Conservation (phyloP, 2,113 vertebrate genomes). For the Platysternon megacephalum region DNA sequence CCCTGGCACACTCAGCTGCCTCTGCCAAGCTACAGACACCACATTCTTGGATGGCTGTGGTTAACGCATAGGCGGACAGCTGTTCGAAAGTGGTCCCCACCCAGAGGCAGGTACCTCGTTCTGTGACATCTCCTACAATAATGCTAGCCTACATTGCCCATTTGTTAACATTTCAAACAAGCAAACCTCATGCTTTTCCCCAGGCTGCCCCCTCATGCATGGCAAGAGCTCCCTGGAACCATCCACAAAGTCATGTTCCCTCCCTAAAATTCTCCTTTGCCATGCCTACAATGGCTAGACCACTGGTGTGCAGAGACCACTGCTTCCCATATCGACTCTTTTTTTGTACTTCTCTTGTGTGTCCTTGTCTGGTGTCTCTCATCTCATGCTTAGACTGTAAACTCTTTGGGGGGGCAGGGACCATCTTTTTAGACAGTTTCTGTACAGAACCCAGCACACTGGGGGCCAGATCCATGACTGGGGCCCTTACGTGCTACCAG, state of each 20-base stretch:
- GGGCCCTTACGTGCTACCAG: not conserved
- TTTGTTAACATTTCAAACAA: not conserved
- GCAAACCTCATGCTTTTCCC: not conserved
- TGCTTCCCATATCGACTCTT: not conserved
- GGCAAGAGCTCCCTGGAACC: fast-evolving
- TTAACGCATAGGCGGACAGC: not conserved
- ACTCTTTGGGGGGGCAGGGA: not conserved
- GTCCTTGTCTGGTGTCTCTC: not conserved
- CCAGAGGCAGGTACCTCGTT: not conserved
- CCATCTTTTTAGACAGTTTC: not conserved
- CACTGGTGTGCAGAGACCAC: fast-evolving
- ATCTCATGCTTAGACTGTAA: not conserved
- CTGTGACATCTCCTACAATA: not conserved
- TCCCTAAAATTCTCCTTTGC: not conserved
- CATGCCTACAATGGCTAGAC: not conserved
- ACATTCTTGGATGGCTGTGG: not conserved
- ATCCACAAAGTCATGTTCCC: not conserved
- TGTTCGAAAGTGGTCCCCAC: not conserved
- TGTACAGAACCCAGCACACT: not conserved
- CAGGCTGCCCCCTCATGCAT: not conserved
- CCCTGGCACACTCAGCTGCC: not conserved
- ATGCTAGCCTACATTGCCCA: not conserved
- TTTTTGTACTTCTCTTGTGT: not conserved
- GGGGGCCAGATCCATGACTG: too few relatives aligned
- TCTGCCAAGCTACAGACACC: not conserved